These are phyloP conservation scores for Autographa pulchrina DNA, from an alignment of 2,888 invertebrate species.

Conservation along the genomic window DNA sequence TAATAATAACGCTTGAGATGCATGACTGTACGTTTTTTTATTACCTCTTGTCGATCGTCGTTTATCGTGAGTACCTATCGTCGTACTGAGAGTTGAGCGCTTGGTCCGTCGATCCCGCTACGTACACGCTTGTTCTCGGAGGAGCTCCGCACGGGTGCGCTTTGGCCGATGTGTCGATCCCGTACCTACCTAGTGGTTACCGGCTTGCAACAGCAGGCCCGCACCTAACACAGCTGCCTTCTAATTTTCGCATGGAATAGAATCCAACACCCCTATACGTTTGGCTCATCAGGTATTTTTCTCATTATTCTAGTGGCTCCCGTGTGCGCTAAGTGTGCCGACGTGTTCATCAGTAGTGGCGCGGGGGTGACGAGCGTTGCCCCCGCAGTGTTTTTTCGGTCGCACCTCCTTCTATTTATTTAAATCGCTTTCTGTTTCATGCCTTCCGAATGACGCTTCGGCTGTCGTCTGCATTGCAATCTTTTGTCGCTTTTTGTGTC, in stretches of 20 bases:
- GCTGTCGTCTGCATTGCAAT: slow-evolving; percentile 87
- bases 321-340: slow-evolving; percentile 87
- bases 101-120: slow-evolving; percentile 88
- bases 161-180: slow-evolving; percentile 86
- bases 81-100: slow-evolving; percentile 88
- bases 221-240: slow-evolving; percentile 89
- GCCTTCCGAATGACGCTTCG: slow-evolving; percentile 89
- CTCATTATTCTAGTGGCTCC: slow-evolving; percentile 87
- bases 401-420: slow-evolving; percentile 87
- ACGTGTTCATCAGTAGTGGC: slow-evolving; percentile 82
- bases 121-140: slow-evolving; percentile 88
- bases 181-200: slow-evolving; percentile 82
- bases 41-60: slow-evolving; percentile 88
- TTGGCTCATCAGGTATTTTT: slow-evolving; percentile 89
- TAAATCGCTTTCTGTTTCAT: slow-evolving; percentile 89
- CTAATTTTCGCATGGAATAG: slow-evolving; percentile 89
- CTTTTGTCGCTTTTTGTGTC: slow-evolving; percentile 88
- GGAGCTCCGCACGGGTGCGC: slow-evolving; percentile 87
- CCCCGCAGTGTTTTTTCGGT: slow-evolving; percentile 77
- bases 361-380: slow-evolving; percentile 80
- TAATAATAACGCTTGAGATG: slow-evolving; percentile 96
- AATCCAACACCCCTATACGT: slow-evolving; percentile 88
- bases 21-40: slow-evolving; percentile 95
- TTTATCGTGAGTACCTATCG: slow-evolving; percentile 83
- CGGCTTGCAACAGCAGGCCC: slow-evolving; percentile 86